These are phyloP conservation scores for Eledone cirrhosa DNA, from an alignment of 2,888 invertebrate species.

Conservation along the genomic window DNA sequence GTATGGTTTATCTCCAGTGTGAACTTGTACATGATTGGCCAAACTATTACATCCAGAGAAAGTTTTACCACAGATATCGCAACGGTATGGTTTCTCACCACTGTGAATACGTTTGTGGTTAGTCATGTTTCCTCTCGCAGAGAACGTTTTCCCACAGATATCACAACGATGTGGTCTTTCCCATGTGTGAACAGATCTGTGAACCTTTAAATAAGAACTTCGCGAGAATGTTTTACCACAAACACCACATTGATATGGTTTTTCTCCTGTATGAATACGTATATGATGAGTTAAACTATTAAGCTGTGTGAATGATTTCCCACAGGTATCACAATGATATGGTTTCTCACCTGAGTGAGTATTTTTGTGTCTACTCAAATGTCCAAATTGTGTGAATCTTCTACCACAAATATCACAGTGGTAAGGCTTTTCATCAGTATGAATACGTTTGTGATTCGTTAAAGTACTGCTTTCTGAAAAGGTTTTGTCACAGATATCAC, in stretches of 20 bases:
- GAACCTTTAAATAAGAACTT: neutral
- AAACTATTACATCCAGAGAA: neutral
- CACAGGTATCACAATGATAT: too few species aligned
- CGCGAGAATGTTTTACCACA: constrained; percentile 17
- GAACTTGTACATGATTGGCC: neutral
- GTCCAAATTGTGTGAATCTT: too few species aligned
- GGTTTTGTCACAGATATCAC: too few species aligned
- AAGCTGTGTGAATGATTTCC: neutral
- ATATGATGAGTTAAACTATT: neutral
- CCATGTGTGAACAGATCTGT: constrained; percentile 2
- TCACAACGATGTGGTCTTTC: constrained; percentile 17
- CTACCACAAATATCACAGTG: too few species aligned
- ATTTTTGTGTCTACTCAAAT: too few species aligned
- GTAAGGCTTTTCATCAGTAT: too few species aligned
- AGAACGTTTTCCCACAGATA: constrained; percentile 18
- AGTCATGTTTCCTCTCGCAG: constrained; percentile 1
- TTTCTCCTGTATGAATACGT: neutral
- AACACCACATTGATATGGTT: constrained; percentile 15
- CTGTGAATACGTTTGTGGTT: neutral
- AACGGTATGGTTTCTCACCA: neutral
- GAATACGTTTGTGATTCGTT: too few species aligned
- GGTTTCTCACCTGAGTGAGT: too few species aligned
- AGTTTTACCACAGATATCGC: neutral
- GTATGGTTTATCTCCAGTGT: constrained; percentile 14
- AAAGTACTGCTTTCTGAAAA: too few species aligned